Evolutionary conservation across 2,797 vertebrate species (phyloP), one percentile per base, ranked within the genome.

Genomic region (Cyclura pinguis): DNA sequence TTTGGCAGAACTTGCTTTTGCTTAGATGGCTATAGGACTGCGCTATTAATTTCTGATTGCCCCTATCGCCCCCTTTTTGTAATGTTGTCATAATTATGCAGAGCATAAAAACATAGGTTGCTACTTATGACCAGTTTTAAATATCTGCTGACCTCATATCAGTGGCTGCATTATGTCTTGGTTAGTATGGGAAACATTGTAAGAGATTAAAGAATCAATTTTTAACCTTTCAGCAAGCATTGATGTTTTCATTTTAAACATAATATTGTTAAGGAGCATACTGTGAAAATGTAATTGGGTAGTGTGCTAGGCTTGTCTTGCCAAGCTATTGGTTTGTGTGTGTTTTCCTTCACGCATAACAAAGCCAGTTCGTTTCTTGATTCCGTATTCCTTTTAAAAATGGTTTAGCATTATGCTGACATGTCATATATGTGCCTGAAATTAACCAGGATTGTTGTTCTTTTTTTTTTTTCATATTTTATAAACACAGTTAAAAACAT

Each of bases 41-140:
- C 73, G 38, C 4, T 20, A 7, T 67, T 35, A 38, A 20, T 76
- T 20, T 76, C 38, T 22, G 74, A 38, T 77, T 77, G 74, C 73
- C 73, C 38, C 29, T 6, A 24, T 9, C 20, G 20, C 18, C 38
- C 16, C 22, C 24, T 78, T 57, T 12, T 35, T 62, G 10, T 0
- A 85, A 12, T n/a, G 72, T 47, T 29, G 7, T 29, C 88, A 8
- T 89, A 89, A 78, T 85, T 80, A 85, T 90, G 42, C 27, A 89
- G 22, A 57, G 29, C 69, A 81, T 67, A 50, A 32, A 78, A 85
- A 87, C 0, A 4, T 22, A n/a, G 47, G 2, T 80, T 57, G 24
- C 72, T 14, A n/a, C n/a, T 35, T 50, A 80, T 64, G 29, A 24
- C 18, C 32, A 35, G 12, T 80, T 69, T 81, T 22, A 55, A 27